Percentiles rank a stretch among this genome's conserved stretches.
Evolutionary conservation across 2,797 vertebrate genomes (phyloP).

Genomic region (Crocodylus rhombifer): DNA sequence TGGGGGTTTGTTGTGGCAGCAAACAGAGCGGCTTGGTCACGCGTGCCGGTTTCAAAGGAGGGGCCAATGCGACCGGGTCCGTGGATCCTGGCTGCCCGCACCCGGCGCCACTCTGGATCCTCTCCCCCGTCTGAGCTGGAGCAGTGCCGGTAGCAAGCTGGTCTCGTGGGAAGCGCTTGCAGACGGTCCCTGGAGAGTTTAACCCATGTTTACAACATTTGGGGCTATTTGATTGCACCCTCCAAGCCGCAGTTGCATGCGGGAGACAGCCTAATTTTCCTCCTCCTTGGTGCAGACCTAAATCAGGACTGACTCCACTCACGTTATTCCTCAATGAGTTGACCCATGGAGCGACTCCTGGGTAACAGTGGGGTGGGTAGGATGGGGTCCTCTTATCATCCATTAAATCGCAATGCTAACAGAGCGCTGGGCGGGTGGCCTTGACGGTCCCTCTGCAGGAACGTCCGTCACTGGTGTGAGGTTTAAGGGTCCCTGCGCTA

Average conservation of each 20-base stretch:
- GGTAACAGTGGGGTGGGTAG: background rate
- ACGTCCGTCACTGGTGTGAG: constrained; percentile 43
- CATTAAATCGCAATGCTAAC: constrained; percentile 42
- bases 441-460: constrained; percentile 47
- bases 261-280: background rate
- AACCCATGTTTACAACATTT: too few relatives aligned
- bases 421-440: background rate
- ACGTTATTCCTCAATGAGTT: background rate
- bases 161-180: background rate
- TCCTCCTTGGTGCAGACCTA: background rate
- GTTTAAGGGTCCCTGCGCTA: constrained; percentile 56
- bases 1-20: background rate
- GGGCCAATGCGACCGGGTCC: background rate
- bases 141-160: background rate
- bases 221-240: background rate
- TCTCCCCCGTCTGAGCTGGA: background rate
- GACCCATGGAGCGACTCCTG: background rate
- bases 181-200: background rate
- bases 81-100: background rate
- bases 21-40: background rate
- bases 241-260: too few relatives aligned
- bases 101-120: background rate
- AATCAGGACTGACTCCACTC: background rate
- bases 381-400: constrained; percentile 41
- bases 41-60: background rate